These are phyloP conservation scores for Minunthozetes semirufus DNA, from an alignment of 2,888 invertebrate genomes.

Conservation along the genomic window DNA sequence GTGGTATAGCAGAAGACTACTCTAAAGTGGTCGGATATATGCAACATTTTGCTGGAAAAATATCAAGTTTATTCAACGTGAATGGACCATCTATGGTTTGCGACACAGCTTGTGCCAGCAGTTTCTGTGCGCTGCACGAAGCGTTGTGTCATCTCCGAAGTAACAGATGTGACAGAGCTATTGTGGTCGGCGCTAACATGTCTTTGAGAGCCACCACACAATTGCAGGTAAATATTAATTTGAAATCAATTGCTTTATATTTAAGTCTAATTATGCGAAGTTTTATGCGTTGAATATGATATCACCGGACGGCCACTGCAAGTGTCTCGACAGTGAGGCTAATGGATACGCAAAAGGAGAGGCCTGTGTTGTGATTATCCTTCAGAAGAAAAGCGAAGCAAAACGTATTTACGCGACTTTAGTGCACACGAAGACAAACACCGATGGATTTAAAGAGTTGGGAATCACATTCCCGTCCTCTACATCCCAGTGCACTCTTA, in stretches of 20 bases:
- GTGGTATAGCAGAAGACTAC: constrained; percentile 19
- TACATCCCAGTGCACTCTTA: constrained; percentile 61
- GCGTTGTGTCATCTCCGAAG: constrained; percentile 70
- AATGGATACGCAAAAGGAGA: constrained; percentile 75
- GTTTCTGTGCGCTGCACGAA: constrained; percentile 80
- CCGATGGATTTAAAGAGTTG: constrained; percentile 83
- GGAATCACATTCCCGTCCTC: constrained; percentile 82
- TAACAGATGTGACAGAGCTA: constrained; percentile 59
- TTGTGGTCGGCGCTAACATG: constrained; percentile 53
- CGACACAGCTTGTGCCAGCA: constrained; percentile 96
- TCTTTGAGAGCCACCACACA: constrained; percentile 52
- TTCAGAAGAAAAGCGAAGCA: constrained; percentile 66
- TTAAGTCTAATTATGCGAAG: too few relatives aligned
- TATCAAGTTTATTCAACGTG: constrained; percentile 76
- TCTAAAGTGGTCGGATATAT: constrained; percentile 3
- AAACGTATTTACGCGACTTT: constrained; percentile 77
- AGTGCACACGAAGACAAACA: constrained; percentile 80
- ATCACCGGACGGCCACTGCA: constrained; percentile 80
- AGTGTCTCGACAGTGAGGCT: constrained; percentile 69
- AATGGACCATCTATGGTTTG: constrained; percentile 75
- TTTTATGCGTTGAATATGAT: neutral
- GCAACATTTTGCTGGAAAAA: neutral
- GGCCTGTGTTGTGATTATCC: constrained; percentile 53
- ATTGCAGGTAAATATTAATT: constrained; percentile 93
- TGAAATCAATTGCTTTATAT: too few relatives aligned